Conservation (phyloP, 2,797 vertebrate species). For the Capromys pilorides region DNA sequence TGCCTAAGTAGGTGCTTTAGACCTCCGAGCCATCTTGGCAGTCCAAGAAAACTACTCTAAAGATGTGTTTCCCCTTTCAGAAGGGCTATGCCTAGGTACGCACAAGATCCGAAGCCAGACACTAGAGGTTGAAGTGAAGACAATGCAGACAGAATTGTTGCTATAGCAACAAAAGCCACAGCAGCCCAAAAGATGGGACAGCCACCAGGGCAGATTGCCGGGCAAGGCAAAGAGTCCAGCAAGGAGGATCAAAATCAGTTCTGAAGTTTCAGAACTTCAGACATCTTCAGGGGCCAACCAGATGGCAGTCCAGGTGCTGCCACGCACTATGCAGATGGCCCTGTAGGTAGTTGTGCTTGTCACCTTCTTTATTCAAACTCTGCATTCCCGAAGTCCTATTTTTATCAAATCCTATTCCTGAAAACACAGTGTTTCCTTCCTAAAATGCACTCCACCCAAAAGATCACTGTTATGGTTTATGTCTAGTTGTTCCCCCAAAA, state of each 20-base stretch:
- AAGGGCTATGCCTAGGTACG: neutral
- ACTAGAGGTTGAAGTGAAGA: neutral
- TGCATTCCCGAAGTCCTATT: neutral
- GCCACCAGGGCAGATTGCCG: neutral
- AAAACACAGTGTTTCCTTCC: neutral
- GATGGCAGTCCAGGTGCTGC: neutral
- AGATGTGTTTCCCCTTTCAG: neutral
- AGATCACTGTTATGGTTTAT: neutral
- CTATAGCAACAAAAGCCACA: neutral
- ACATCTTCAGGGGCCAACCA: neutral
- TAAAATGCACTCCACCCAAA: neutral
- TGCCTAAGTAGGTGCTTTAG: too few relatives aligned
- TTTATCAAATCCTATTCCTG: neutral
- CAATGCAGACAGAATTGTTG: neutral
- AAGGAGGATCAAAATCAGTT: neutral
- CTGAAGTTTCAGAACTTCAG: neutral
- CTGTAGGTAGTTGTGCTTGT: neutral
- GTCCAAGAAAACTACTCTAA: slow-evolving; percentile 22
- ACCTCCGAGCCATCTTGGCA: too few relatives aligned
- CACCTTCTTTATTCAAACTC: slow-evolving; percentile 3
- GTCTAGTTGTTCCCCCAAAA: too few relatives aligned
- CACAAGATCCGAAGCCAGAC: neutral
- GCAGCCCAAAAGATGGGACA: neutral
- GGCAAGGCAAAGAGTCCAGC: neutral
- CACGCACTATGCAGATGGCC: neutral